phyloP scores from a whole-genome alignment of 1,140 invertebrate species.

The Melitaea cinxia region DNA sequence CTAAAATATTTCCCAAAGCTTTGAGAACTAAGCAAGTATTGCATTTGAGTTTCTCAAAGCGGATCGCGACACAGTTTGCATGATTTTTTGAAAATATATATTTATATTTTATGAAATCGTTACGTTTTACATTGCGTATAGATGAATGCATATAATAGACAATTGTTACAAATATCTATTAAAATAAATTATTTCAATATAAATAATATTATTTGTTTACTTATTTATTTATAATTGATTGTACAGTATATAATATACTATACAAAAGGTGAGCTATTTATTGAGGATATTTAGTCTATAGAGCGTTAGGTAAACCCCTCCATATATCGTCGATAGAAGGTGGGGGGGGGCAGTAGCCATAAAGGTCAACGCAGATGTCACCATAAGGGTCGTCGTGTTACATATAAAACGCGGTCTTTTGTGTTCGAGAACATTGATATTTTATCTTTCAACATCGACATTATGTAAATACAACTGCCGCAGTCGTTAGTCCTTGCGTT shows the following conservation, averaged over 20 bases:
- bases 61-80: constrained; percentile 26
- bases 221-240: no score
- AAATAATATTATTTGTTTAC: no score
- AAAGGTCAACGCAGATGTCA: no score
- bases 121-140: constrained; percentile 13
- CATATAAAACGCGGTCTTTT: background rate
- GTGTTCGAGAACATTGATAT: constrained; percentile 1
- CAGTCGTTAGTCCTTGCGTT: constrained; percentile 7
- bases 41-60: constrained; percentile 31
- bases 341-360: no score
- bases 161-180: background rate
- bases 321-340: no score
- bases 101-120: constrained; percentile 21
- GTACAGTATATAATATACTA: no score
- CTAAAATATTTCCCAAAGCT: constrained; percentile 34
- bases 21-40: constrained; percentile 33
- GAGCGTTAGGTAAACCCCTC: no score
- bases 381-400: no score
- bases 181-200: background rate
- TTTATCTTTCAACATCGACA: constrained; percentile 19
- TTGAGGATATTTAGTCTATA: no score
- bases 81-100: constrained; percentile 33
- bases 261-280: no score
- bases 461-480: constrained; percentile 27
- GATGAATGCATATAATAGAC: background rate